A percentile compares a stretch with the other conserved stretches of the same genome.
Evolutionary conservation across 2,797 vertebrate genomes (phyloP).

Genomic region (Phoebastria nigripes): DNA sequence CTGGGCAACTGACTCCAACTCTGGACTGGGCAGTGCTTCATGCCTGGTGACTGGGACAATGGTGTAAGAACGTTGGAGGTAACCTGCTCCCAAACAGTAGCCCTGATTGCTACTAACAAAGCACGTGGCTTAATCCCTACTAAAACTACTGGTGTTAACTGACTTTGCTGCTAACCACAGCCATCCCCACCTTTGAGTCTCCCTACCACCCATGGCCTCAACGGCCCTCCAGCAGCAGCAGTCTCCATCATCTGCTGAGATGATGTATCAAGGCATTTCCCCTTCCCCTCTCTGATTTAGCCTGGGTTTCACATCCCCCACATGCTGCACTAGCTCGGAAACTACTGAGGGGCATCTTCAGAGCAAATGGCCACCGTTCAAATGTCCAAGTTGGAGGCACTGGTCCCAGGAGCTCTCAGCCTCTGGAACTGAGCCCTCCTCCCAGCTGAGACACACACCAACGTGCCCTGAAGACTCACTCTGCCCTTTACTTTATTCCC

Average conservation of each 20-base stretch:
- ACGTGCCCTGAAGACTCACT: not conserved
- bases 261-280: not conserved
- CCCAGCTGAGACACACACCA: not conserved
- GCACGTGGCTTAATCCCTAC: not conserved
- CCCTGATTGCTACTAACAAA: not conserved
- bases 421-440: not conserved
- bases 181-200: not conserved
- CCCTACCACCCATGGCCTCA: not conserved
- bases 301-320: not conserved
- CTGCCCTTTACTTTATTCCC: not conserved
- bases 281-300: not conserved
- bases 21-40: not conserved
- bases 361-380: not conserved
- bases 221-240: not conserved
- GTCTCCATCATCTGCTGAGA: not conserved
- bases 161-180: not conserved
- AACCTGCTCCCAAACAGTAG: not conserved
- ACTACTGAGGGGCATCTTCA: not conserved
- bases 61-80: accelerated
- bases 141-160: not conserved
- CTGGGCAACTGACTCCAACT: not conserved
- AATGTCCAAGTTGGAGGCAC: not conserved
- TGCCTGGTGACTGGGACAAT: not conserved
- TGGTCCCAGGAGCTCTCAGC: not conserved
- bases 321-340: not conserved